Evolutionary conservation across 2,888 invertebrate genomes (phyloP).

Genomic region (Caenorhabditis sulstoni): DNA sequence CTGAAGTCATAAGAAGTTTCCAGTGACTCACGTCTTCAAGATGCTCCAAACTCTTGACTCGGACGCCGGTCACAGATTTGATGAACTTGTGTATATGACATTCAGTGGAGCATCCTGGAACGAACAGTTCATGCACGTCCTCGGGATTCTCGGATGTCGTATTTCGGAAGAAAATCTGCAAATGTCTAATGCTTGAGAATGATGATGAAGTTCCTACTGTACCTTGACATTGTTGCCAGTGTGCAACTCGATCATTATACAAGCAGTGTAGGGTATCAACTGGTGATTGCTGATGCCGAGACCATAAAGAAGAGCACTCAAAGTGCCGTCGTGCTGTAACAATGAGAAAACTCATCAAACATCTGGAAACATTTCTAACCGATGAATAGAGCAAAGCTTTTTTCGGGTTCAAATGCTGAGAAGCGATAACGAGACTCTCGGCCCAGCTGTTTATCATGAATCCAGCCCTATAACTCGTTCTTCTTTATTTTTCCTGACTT

Average conservation of each 20-base stretch:
- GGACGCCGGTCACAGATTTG: slow-evolving; percentile 36
- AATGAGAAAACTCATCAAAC: not conserved
- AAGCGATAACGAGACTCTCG: slow-evolving; percentile 38
- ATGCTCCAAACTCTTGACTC: slow-evolving; percentile 50
- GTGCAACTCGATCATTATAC: slow-evolving; percentile 60
- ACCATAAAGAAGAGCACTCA: slow-evolving; percentile 57
- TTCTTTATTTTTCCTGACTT: not conserved
- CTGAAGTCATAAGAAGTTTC: not conserved
- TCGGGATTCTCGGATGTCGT: slow-evolving; percentile 55
- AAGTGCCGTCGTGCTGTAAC: slow-evolving; percentile 58
- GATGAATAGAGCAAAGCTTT: slow-evolving; percentile 57
- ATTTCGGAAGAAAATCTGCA: slow-evolving; percentile 58
- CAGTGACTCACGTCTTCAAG: slow-evolving; percentile 43
- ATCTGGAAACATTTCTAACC: slow-evolving; percentile 9
- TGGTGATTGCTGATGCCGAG: slow-evolving; percentile 57
- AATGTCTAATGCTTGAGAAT: not conserved
- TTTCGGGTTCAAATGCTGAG: slow-evolving; percentile 36
- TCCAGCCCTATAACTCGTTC: slow-evolving; percentile 40
- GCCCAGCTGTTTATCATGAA: slow-evolving; percentile 56
- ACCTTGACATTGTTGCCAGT: slow-evolving; percentile 54
- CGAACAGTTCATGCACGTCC: slow-evolving; percentile 50
- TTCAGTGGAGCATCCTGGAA: slow-evolving; percentile 48
- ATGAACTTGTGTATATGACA: slow-evolving; percentile 56
- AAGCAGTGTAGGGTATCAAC: slow-evolving; percentile 61
- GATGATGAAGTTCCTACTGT: not conserved